A percentile compares a stretch with the other conserved stretches of the same genome.
Conservation (phyloP, 2,113 vertebrate species). For the Poeciliopsis retropinna region DNA sequence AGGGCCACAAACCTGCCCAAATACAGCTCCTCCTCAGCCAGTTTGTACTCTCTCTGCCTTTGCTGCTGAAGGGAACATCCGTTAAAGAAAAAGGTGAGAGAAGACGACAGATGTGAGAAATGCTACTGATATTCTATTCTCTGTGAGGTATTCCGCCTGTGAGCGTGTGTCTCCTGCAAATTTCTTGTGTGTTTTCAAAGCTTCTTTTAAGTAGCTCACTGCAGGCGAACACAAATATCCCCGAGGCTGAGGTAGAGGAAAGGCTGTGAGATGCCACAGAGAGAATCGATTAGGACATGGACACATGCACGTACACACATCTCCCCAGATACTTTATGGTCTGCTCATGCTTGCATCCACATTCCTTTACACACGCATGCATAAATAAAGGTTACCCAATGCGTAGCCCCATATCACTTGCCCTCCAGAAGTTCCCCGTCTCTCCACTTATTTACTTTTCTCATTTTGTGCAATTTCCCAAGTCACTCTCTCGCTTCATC, state of each 20-base stretch:
- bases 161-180: slow-evolving; percentile 42
- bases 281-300: slow-evolving; percentile 67
- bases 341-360: background rate
- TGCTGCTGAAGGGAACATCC: slow-evolving; percentile 47
- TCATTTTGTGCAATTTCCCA: slow-evolving; percentile 46
- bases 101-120: slow-evolving; percentile 54
- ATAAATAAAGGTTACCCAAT: slow-evolving; percentile 48
- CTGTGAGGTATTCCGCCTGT: slow-evolving; percentile 40
- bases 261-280: slow-evolving; percentile 57
- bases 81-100: slow-evolving; percentile 35
- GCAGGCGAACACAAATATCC: slow-evolving; percentile 68
- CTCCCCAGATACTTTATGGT: slow-evolving; percentile 29
- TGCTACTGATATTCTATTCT: slow-evolving; percentile 56
- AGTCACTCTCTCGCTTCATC: background rate
- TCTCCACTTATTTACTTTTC: slow-evolving; percentile 50
- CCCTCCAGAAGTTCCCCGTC: slow-evolving; percentile 26
- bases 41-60: slow-evolving; percentile 42
- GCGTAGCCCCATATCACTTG: slow-evolving; percentile 8
- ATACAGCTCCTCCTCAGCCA: slow-evolving; percentile 20
- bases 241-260: slow-evolving; percentile 39
- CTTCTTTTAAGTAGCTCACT: slow-evolving; percentile 63
- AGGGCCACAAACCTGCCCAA: slow-evolving; percentile 34
- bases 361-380: slow-evolving; percentile 18
- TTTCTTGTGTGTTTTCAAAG: slow-evolving; percentile 18
- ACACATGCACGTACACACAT: slow-evolving; percentile 28